phyloP scores from a whole-genome alignment of 2,113 vertebrate species.

The Paradisaea rubra region DNA sequence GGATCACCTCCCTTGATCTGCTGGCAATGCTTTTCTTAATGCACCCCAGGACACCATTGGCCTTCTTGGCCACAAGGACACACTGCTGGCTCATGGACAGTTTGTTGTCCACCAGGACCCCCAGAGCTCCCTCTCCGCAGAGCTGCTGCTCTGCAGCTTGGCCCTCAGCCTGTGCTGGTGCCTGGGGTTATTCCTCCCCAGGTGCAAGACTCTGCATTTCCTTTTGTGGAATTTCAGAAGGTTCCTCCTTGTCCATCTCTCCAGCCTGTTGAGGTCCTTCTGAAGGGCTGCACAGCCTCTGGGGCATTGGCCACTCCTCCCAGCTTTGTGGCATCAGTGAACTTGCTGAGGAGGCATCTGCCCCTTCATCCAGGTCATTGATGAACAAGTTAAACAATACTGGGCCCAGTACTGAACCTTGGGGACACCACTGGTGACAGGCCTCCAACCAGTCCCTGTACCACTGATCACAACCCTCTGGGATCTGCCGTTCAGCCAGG shows the following conservation, averaged over 20 bases:
- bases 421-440: neutral
- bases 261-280: fast-evolving
- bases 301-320: neutral
- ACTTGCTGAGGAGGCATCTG: neutral
- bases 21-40: too few species aligned
- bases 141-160: too few species aligned
- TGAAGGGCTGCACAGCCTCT: neutral
- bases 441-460: neutral
- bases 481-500: neutral
- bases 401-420: neutral
- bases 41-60: too few species aligned
- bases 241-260: neutral
- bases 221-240: fast-evolving
- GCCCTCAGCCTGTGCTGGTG: too few species aligned
- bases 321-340: neutral
- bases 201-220: neutral
- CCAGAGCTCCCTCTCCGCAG: neutral
- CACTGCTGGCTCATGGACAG: too few species aligned
- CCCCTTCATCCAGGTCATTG: neutral
- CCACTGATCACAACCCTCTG: fast-evolving
- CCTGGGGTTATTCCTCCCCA: fast-evolving
- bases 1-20: too few species aligned
- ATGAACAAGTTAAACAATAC: neutral
- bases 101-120: too few species aligned
- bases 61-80: too few species aligned